phyloP scores from a whole-genome alignment of 2,113 vertebrate genomes.

The Theropithecus gelada region DNA sequence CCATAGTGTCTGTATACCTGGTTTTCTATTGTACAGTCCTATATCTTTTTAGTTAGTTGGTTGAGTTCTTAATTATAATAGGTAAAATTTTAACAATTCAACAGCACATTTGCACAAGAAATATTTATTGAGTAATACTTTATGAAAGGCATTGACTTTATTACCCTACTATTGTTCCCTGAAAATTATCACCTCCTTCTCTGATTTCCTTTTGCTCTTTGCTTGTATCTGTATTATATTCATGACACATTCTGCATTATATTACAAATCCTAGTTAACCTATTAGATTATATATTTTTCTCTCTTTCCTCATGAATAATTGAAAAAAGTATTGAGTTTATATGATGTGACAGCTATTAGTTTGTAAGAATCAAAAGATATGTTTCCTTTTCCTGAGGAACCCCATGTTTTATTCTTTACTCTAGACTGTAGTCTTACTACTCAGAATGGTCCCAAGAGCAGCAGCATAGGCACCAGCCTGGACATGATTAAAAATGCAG shows the following conservation, averaged over 20 bases:
- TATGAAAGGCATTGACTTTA: not conserved
- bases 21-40: slow-evolving; percentile 1
- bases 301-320: not conserved
- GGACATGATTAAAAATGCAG: not conserved
- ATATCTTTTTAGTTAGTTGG: not conserved
- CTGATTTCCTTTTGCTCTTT: not conserved
- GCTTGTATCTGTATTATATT: not conserved
- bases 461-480: not conserved
- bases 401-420: not conserved
- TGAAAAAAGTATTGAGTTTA: not conserved
- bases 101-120: not conserved
- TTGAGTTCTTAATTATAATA: not conserved
- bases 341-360: not conserved
- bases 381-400: not conserved
- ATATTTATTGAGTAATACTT: not conserved
- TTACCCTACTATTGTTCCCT: not conserved
- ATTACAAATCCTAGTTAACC: not conserved
- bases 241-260: not conserved
- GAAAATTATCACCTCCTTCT: not conserved
- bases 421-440: not conserved
- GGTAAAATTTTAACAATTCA: not conserved
- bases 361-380: slow-evolving; percentile 15
- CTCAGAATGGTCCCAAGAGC: not conserved
- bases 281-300: not conserved
- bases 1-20: not conserved